Base-by-base conservation (phyloP, 2,113 vertebrate species). In the Corythoichthys haematopterus region DNA sequence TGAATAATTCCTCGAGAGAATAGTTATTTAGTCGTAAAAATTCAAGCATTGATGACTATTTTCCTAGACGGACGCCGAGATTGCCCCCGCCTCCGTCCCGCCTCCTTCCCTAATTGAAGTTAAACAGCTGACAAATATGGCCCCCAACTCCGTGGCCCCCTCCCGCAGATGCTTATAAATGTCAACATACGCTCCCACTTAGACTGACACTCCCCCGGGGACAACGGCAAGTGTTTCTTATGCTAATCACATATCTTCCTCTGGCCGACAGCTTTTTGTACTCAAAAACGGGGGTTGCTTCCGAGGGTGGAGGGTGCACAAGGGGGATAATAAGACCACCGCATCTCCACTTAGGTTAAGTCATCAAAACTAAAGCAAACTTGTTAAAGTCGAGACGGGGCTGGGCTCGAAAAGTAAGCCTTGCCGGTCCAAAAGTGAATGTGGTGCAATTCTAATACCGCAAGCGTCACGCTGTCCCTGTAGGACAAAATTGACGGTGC, bases 121-220 rank as follows among this genome's bases (percentile, higher is more conserved):
- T 88, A 88, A 88, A 82, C 85, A 80, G 86, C 84, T 74, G 82
- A 83, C 81, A 86, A 88, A 88, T 83, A 80, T 67, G 80, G 76
- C 78, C 78, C 88, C 20, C 20, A 28, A 28, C 20, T 28, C 20
- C 20, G 20, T 67, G 80, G 76, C 78, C 77, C 88, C 66, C 36
- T 3, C 61, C 46, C 47, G 4, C 53, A 85, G 78, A 89, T 89
- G 88, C 82, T 87, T 84, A 75, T 88, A 89, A 90, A 88, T 88
- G 88, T 86, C 85, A 86, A 87, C 88, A 88, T 84, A 80, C 79
- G 79, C 77, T 88, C 82, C 84, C 85, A 81, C 84, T 90, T 82
- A 87, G 85, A 87, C 53, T 83, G 88, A 89, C 87, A 88, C 81
- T 75, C 81, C 88, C 88, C 85, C 37, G 69, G 85, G 88, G 86